These are phyloP conservation scores for Sanderia malayensis DNA, from an alignment of 30 jellyfish, hydroid and myxozoan species.

Conservation along the genomic window DNA sequence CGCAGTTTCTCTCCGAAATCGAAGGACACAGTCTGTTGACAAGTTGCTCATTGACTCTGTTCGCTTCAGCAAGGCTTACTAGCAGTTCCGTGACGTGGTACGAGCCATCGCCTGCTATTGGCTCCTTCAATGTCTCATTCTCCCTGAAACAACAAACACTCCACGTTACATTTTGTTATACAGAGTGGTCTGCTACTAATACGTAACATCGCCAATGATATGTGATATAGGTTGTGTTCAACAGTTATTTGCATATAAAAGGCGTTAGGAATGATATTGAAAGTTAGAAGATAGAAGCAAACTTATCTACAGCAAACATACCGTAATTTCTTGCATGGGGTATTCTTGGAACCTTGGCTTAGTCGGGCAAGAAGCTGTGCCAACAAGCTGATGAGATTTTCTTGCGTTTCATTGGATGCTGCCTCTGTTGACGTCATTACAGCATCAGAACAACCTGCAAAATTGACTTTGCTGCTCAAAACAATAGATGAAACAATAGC, in stretches of 20 bases:
- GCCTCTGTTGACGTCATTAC: background rate
- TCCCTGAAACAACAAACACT: background rate
- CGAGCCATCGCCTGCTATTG: slow-evolving; percentile 57
- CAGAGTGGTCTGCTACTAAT: too few relatives aligned
- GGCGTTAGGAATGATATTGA: too few relatives aligned
- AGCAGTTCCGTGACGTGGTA: slow-evolving; percentile 38
- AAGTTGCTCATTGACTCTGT: slow-evolving; percentile 5
- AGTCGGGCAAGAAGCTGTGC: slow-evolving; percentile 21
- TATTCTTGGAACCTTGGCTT: slow-evolving; percentile 24
- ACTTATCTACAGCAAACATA: too few relatives aligned
- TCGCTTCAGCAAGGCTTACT: slow-evolving; percentile 25
- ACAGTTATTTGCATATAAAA: too few relatives aligned
- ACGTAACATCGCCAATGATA: too few relatives aligned
- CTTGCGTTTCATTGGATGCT: background rate
- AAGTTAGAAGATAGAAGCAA: too few relatives aligned
- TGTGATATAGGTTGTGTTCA: too few relatives aligned
- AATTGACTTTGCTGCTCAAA: too few relatives aligned
- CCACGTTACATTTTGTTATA: too few relatives aligned
- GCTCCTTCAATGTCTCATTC: background rate
- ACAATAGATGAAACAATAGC: too few relatives aligned
- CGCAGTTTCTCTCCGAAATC: slow-evolving; percentile 19
- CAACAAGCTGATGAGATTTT: slow-evolving; percentile 31
- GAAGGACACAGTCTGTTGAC: slow-evolving; percentile 40
- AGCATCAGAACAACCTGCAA: too few relatives aligned
- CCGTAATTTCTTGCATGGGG: slow-evolving; percentile 16